A percentile compares a stretch with the other conserved stretches of the same genome.
These are phyloP conservation scores for Tylochromis polylepis DNA, from an alignment of 2,113 vertebrate species.

Conservation along the genomic window DNA sequence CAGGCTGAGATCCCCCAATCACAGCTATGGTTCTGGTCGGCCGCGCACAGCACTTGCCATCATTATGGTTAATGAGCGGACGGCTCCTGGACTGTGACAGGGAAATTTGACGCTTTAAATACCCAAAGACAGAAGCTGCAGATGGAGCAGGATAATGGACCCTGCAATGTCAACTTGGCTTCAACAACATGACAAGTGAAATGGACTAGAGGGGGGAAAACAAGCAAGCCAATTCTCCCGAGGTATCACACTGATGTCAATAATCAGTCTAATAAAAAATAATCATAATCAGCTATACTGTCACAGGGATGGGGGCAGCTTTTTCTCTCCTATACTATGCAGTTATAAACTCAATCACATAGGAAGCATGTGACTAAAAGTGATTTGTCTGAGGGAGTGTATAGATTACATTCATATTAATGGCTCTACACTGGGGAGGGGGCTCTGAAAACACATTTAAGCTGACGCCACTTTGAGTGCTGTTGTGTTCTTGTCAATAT, in stretches of 20 bases:
- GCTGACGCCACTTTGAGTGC: not conserved
- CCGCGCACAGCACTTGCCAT: conserved; percentile 20
- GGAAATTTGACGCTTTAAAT: conserved; percentile 53
- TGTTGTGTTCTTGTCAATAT: not conserved
- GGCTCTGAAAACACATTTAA: not conserved
- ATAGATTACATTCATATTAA: not conserved
- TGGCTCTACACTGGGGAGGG: not conserved
- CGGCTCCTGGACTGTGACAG: conserved; percentile 46
- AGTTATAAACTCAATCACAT: not conserved
- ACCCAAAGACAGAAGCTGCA: conserved; percentile 48
- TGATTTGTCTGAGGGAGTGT: not conserved
- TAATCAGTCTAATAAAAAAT: conserved; percentile 1
- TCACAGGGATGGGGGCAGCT: not conserved
- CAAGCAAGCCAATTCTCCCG: not conserved
- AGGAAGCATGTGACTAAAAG: not conserved
- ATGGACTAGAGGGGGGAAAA: conserved; percentile 10
- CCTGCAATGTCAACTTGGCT: conserved; percentile 47
- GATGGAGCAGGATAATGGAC: conserved; percentile 57
- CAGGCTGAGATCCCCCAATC: conserved; percentile 32
- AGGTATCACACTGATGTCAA: conserved; percentile 11
- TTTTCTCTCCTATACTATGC: not conserved
- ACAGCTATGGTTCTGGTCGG: conserved; percentile 30
- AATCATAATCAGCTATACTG: not conserved
- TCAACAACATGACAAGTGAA: conserved; percentile 44
- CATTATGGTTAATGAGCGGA: conserved; percentile 64